phyloP scores from a whole-genome alignment of 2,797 vertebrate genomes.

The Sebastes itinus region DNA sequence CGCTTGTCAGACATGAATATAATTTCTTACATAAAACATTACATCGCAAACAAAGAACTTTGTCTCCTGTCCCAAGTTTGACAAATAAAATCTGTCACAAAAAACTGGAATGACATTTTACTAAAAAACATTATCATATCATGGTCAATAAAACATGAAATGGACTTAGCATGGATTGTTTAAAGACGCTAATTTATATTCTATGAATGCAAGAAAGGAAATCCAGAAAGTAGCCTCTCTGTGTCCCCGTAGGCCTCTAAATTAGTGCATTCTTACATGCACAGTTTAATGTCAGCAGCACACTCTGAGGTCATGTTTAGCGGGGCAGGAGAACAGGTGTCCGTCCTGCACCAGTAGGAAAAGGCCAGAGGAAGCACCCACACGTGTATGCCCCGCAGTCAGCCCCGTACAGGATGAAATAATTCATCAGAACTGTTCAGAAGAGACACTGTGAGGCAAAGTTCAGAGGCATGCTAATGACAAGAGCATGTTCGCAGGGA shows the following conservation, averaged over 20 bases:
- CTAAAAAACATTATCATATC: not conserved
- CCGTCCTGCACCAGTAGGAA: conserved; percentile 77
- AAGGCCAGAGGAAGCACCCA: conserved; percentile 79
- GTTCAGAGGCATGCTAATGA: conserved; percentile 83
- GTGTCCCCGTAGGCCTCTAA: conserved; percentile 30
- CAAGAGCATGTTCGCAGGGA: conserved; percentile 73
- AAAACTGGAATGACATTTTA: not conserved
- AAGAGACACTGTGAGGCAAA: conserved; percentile 72
- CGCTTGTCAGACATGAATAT: not conserved
- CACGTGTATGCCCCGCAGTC: conserved; percentile 85
- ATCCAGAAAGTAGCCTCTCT: not conserved
- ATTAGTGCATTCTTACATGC: conserved; percentile 52
- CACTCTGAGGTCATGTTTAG: conserved; percentile 68
- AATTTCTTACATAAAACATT: not conserved
- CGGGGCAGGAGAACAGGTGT: conserved; percentile 79
- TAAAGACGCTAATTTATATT: not conserved
- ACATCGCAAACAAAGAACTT: not conserved
- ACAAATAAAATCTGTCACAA: not conserved
- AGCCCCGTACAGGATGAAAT: conserved; percentile 76
- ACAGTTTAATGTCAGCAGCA: conserved; percentile 71
- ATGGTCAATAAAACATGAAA: not conserved
- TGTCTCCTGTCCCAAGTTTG: not conserved
- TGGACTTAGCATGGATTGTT: not conserved
- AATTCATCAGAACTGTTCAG: conserved; percentile 78
- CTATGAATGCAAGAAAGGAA: not conserved